Conservation (phyloP, 2,113 vertebrate species). For the Oenanthe oenanthe region DNA sequence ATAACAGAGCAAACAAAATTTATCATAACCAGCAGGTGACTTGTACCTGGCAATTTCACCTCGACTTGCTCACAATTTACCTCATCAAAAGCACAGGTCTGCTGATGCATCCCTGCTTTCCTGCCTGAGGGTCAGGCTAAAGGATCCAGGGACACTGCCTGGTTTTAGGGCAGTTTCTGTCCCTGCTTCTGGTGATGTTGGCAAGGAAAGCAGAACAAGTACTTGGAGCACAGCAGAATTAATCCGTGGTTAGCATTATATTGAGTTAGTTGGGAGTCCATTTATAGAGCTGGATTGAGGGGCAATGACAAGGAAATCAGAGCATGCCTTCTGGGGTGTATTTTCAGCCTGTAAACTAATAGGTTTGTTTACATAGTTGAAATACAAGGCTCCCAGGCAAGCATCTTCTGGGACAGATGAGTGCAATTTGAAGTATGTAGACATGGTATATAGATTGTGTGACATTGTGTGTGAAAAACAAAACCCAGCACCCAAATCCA, state of each 20-base stretch:
- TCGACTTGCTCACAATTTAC: neutral
- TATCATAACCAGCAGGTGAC: neutral
- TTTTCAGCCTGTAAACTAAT: neutral
- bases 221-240: neutral
- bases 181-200: neutral
- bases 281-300: neutral
- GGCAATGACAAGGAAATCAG: neutral
- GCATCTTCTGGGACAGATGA: neutral
- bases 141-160: neutral
- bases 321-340: neutral
- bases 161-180: neutral
- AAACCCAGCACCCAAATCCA: neutral
- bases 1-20: neutral
- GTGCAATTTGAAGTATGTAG: neutral
- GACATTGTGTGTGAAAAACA: neutral
- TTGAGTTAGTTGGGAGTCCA: neutral
- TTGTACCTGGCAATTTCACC: neutral
- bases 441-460: neutral
- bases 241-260: neutral
- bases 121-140: neutral
- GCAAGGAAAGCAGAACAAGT: neutral
- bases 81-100: neutral
- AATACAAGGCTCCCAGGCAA: neutral
- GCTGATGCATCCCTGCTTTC: rapidly evolving
- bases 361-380: neutral